Evolutionary conservation across 2,888 invertebrate species (phyloP), one percentile per base, ranked within the genome.

Genomic region (Agriotes lineatus): DNA sequence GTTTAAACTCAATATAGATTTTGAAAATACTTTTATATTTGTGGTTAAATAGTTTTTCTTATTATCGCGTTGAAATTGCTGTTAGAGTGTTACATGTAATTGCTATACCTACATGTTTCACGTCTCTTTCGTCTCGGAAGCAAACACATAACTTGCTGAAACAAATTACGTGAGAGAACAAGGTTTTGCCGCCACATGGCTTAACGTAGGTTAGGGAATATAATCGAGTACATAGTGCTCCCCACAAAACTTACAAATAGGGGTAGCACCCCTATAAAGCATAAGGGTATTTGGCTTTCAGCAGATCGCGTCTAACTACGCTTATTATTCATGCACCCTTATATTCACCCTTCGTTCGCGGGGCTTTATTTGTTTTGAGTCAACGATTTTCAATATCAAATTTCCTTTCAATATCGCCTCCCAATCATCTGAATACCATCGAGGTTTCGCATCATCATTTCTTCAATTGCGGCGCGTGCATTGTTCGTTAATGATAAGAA

Each of bases 251-350:
- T 45, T 61, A 61, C 60, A 67, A 67, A 67, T 67, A 67, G 59
- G 59, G 59, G 67, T 61, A 61, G 42, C 65, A 52, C 69, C 69
- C 69, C 33, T 64, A 62, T 65, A 63, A 65, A 69, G 58, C 63
- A 63, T 58, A 63, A 54, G 62, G 63, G 52, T 63, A 68, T 68
- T 63, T 63, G 65, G 59, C 60, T 68, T 63, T 68, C 68, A 59
- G 50, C 62, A 58, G 57, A 61, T 62, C 67, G 56, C 56, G 25
- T 67, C 61, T 67, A 67, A 67, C 67, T 57, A 61, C 48, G 56
- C 61, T 67, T 67, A 67, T 67, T 67, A 67, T 61, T 62, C 54
- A 67, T 67, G 67, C 67, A 67, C 67, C 67, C 67, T 42, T 67
- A 16, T 58, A 16, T 42, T 44, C 45, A 48, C 18, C 57, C 64